A percentile compares a stretch with the other conserved stretches of the same genome.
Conservation (phyloP, 1,140 invertebrate species). For the Sarcophaga peregrina region DNA sequence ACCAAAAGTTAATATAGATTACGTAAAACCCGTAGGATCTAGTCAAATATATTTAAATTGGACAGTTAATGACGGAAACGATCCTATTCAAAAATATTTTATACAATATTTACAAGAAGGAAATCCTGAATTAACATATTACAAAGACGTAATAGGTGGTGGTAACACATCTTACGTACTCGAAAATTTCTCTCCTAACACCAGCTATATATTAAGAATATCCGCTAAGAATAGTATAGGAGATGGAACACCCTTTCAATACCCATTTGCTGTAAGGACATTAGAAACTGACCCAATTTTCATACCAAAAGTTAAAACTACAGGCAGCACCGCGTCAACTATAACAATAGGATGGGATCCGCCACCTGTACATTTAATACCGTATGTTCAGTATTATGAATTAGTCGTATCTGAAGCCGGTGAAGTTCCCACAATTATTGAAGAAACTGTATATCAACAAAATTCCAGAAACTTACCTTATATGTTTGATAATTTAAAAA, state of each 20-base stretch:
- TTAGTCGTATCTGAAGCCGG: slow-evolving; percentile 74
- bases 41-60: slow-evolving; percentile 83
- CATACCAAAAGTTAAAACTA: slow-evolving; percentile 79
- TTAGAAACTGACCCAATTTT: slow-evolving; percentile 79
- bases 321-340: slow-evolving; percentile 80
- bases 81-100: slow-evolving; percentile 74
- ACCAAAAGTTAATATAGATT: slow-evolving; percentile 78
- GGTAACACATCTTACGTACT: slow-evolving; percentile 74
- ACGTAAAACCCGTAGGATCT: slow-evolving; percentile 79
- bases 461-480: slow-evolving; percentile 75
- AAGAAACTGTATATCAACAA: slow-evolving; percentile 74
- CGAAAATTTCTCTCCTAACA: slow-evolving; percentile 72
- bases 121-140: slow-evolving; percentile 67
- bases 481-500: slow-evolving; percentile 80
- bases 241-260: slow-evolving; percentile 65
- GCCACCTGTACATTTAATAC: slow-evolving; percentile 73
- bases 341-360: slow-evolving; percentile 82
- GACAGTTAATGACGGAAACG: slow-evolving; percentile 83
- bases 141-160: slow-evolving; percentile 69
- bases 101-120: slow-evolving; percentile 74
- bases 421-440: slow-evolving; percentile 68
- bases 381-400: slow-evolving; percentile 81
- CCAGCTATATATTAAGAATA: slow-evolving; percentile 72
- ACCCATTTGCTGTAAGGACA: slow-evolving; percentile 71
- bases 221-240: slow-evolving; percentile 70